These are phyloP conservation scores for Neogale vison DNA, from an alignment of 2,113 vertebrate species.

Conservation along the genomic window DNA sequence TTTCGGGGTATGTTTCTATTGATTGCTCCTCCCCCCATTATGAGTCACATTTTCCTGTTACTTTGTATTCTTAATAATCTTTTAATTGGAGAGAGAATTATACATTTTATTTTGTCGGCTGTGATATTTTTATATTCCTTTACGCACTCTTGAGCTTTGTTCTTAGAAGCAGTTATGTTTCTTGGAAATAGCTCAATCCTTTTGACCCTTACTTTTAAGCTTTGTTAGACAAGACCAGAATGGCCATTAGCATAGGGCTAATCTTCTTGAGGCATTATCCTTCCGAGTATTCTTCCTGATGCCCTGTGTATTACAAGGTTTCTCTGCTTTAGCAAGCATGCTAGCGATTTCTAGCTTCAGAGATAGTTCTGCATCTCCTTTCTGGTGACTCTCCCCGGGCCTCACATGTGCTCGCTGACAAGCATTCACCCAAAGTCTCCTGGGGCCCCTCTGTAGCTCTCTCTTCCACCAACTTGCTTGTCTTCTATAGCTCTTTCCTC, in stretches of 20 bases:
- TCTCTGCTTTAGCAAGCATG: not conserved
- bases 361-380: fast-evolving
- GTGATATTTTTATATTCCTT: not conserved
- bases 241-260: not conserved
- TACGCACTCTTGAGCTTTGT: not conserved
- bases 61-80: not conserved
- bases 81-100: not conserved
- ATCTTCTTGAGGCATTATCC: fast-evolving
- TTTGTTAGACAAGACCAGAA: not conserved
- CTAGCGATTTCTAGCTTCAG: too few species aligned
- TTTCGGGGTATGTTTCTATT: not conserved
- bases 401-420: fast-evolving
- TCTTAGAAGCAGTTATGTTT: not conserved
- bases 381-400: not conserved
- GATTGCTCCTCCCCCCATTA: not conserved
- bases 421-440: fast-evolving
- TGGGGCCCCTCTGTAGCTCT: not conserved
- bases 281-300: fast-evolving
- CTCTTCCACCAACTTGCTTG: fast-evolving
- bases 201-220: not conserved
- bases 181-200: not conserved
- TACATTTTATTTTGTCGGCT: not conserved
- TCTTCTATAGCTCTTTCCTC: too few species aligned
- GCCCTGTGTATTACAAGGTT: fast-evolving
- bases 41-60: not conserved